These are phyloP conservation scores for Heterocephalus glaber DNA, from an alignment of 2,113 vertebrate genomes.

Conservation along the genomic window DNA sequence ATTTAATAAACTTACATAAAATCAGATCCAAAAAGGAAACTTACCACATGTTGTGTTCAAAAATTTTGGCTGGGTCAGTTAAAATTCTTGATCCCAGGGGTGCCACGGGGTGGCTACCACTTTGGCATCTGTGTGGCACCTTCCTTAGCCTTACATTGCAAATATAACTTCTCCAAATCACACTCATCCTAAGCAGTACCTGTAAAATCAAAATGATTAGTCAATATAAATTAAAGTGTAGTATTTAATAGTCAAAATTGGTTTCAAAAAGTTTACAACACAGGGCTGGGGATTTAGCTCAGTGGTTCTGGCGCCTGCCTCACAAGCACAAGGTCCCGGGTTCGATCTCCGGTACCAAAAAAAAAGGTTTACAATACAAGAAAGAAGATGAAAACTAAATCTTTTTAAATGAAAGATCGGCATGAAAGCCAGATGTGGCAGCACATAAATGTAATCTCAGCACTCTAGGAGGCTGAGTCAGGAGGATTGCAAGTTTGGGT, in stretches of 20 bases:
- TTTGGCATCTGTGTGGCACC: slow-evolving; percentile 83
- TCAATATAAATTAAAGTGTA: slow-evolving; percentile 33
- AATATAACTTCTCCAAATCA: slow-evolving; percentile 80
- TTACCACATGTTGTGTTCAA: slow-evolving; percentile 97
- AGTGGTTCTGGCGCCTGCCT: no score
- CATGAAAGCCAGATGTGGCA: background rate
- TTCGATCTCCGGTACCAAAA: no score
- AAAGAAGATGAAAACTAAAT: slow-evolving; percentile 35
- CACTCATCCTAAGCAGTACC: slow-evolving; percentile 84
- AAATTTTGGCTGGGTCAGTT: slow-evolving; percentile 89
- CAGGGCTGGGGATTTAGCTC: no score
- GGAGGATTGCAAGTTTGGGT: background rate
- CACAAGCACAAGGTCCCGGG: no score
- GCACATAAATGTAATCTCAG: background rate
- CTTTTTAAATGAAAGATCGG: background rate
- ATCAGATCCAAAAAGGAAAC: slow-evolving; percentile 71
- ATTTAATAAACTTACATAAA: slow-evolving; percentile 24
- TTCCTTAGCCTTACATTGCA: slow-evolving; percentile 81
- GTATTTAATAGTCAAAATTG: slow-evolving; percentile 34
- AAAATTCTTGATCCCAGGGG: slow-evolving; percentile 93
- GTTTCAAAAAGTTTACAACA: background rate
- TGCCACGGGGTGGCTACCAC: slow-evolving; percentile 85
- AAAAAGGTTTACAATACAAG: background rate
- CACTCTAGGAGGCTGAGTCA: background rate
- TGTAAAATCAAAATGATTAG: slow-evolving; percentile 73